Percentiles rank a stretch among this genome's conserved stretches.
Conservation (phyloP, 2,888 invertebrate genomes). For the Leucozona laternaria region DNA sequence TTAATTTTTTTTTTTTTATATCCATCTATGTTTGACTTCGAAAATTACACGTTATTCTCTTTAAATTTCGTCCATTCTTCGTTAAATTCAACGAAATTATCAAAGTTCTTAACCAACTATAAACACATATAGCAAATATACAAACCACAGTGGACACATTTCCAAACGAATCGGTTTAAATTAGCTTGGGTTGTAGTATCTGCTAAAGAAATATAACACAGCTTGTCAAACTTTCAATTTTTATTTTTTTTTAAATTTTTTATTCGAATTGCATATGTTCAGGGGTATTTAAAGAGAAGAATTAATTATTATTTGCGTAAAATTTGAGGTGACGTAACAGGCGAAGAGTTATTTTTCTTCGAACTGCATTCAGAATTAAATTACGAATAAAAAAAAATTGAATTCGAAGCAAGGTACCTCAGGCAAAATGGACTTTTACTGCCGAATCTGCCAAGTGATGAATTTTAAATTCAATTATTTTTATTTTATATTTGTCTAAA, state of each 20-base stretch:
- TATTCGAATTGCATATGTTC: not conserved
- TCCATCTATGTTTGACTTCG: not conserved
- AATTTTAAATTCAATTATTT: too few relatives aligned
- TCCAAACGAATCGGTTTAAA: not conserved
- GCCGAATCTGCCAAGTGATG: too few relatives aligned
- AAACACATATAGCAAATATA: not conserved
- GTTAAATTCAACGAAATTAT: not conserved
- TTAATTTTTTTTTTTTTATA: not conserved
- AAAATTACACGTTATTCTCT: not conserved
- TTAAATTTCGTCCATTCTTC: not conserved
- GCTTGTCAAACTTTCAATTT: not conserved
- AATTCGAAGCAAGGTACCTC: too few relatives aligned
- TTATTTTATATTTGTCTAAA: too few relatives aligned
- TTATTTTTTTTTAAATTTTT: not conserved
- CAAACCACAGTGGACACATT: not conserved
- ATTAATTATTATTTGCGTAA: too few relatives aligned
- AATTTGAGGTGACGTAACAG: too few relatives aligned
- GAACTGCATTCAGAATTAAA: too few relatives aligned
- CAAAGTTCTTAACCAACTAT: not conserved
- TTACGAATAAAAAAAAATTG: too few relatives aligned
- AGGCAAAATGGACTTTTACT: too few relatives aligned
- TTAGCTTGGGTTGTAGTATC: not conserved
- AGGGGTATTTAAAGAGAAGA: not conserved
- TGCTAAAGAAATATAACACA: not conserved
- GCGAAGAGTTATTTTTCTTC: too few relatives aligned